Evolutionary conservation across 2,888 invertebrate genomes (phyloP).

Genomic region (Choreutis nemorana): DNA sequence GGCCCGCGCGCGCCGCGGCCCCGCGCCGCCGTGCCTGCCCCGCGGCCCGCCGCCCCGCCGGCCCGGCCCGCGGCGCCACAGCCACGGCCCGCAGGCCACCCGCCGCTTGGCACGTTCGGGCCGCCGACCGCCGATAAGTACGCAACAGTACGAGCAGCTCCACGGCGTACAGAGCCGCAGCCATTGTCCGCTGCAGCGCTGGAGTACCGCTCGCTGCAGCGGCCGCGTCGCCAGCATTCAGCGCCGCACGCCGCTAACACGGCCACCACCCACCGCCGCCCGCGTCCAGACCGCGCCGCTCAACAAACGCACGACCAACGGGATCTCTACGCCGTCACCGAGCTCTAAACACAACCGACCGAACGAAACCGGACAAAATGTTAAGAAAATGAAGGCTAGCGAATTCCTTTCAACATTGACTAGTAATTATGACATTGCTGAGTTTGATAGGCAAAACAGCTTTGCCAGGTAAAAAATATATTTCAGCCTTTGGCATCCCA

Average conservation of each 20-base stretch:
- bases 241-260: conserved; percentile 11
- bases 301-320: conserved; percentile 39
- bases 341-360: conserved; percentile 30
- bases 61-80: conserved; percentile 1
- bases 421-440: too few relatives aligned
- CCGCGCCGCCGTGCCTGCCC: conserved; percentile 41
- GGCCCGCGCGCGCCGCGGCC: conserved; percentile 57
- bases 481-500: too few relatives aligned
- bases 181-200: conserved; percentile 62
- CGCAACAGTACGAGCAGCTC: conserved; percentile 44
- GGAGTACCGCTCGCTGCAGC: conserved; percentile 68
- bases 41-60: conserved; percentile 13
- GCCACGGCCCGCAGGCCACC: conserved; percentile 8
- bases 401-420: too few relatives aligned
- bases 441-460: too few relatives aligned
- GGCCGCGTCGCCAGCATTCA: conserved; percentile 52
- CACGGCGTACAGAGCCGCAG: conserved; percentile 49
- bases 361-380: too few relatives aligned
- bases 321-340: conserved; percentile 79
- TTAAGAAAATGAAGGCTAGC: too few relatives aligned
- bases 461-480: too few relatives aligned
- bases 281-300: conserved; percentile 13
- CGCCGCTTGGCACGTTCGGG: conserved; percentile 9
- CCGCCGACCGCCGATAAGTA: conserved; percentile 30
- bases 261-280: conserved; percentile 14